Evolutionary conservation across 2,888 invertebrate genomes (phyloP), one percentile per base, ranked within the genome.

Genomic region (Mesoligia furuncula): DNA sequence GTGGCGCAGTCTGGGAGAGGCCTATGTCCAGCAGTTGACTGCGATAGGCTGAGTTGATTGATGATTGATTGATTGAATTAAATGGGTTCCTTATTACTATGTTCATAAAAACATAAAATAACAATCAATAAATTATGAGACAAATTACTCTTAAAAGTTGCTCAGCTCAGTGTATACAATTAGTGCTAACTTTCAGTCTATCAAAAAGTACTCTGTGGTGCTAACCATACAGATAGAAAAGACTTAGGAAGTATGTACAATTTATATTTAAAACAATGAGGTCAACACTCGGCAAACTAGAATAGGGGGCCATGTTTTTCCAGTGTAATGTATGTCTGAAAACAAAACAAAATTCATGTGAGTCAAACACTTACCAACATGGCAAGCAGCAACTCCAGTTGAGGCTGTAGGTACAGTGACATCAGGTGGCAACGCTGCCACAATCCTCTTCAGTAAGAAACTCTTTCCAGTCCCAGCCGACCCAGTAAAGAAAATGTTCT

Each of bases 381-480:
- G 98, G 93, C 99, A 99, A 73, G 99, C 99, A 31, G 99, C 99
- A 17, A 99, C 99, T 73, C 99, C 99, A 45, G 99, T 99, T 66
- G 99, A 99, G n/a, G 99, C 99, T 11, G 99, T 99, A 11, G 98
- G 98, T 87, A 98, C 97, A 0, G 99, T 99, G 39, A 98, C 98
- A 92, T 99, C 98, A 0, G 99, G 99, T 0, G 99, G 99, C 70
- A 99, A 94, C 5, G 98, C 98, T 80, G 98, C 98, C 67, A 99
- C 98, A 80, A 99, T 99, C 89, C 98, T 98, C 81, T 98, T 98
- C 74, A 99, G 94, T 76, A 99, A 94, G 92, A 98, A 99, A 89
- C 99, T 99, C 93, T 99, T 99, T 0, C 99, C 99, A 6, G 99
- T 99, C 2, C 99, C 99, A 15, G 99, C 99, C 90, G 99, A 99